Evolutionary conservation across 2,113 vertebrate genomes (phyloP), one percentile per base, ranked within the genome.

Genomic region (Pogonocichla stellata): DNA sequence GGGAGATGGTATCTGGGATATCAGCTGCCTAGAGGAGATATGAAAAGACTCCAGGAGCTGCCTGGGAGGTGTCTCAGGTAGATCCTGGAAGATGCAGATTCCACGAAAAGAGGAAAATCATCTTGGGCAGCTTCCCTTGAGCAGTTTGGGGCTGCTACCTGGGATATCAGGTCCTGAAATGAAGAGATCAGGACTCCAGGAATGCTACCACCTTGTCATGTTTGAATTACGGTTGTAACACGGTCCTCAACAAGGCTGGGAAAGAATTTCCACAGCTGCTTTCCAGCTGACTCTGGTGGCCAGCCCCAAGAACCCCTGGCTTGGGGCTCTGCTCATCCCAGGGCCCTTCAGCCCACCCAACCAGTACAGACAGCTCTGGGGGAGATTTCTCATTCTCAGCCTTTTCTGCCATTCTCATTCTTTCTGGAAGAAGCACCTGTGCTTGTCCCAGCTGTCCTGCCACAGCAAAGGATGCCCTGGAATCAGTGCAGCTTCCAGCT

Each of bases 141-240:
- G 34, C 34, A 42, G 34, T 64, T 36, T 51, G 22, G 42, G 31
- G 60, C 16, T 66, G 33, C 36, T 51, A 10, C 28, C 43, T 33
- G 19, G 33, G 45, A 60, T 67, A 67, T 66, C 33, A 53, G 26
- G 18, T 66, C 33, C 31, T 43, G 67, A 65, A 73, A 73, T 51
- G 43, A 43, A 43, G 43, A 74, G 51, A 33, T 47, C 61, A 82
- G 29, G 20, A 89, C n/a, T 69, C 47, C 54, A 54, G 40, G 54
- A 82, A 69, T 5, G 47, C 40, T 47, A n/a, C 20, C 29, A 38
- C 29, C 38, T 29, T 34, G 40, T 47, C 19, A 60, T 31, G 54
- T 66, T 38, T 69, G 47, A 53, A 61, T 53, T 45, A 20, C 0
- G 0, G 26, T 12, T 23, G 23, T 15, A 31, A 53, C 0, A 4